Evolutionary conservation across 2,888 invertebrate species (phyloP), one percentile per base, ranked within the genome.

Genomic region (Formica aserva): DNA sequence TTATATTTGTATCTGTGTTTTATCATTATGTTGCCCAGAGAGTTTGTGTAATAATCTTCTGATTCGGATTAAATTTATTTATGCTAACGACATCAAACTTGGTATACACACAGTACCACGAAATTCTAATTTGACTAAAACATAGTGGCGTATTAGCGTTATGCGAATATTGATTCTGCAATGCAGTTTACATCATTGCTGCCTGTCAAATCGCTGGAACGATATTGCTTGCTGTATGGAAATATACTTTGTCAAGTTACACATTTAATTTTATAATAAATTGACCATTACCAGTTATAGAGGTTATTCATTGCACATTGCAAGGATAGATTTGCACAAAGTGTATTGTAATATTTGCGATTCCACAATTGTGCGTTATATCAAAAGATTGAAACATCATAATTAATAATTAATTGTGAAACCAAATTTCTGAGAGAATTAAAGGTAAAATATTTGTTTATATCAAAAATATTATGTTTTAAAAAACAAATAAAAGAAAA

Each of bases 61-160:
- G 11, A 35, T 52, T 29, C 11, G 15, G 48, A 76, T 48, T 48
- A 26, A 11, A 76, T 65, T 65, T 76, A 76, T 63, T 76, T 76
- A 65, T 48, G 35, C 18, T 52, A 63, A 63, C 18, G 18, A 45
- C 32, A 48, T 76, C 18, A n/a, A 62, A 35, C 63, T 76, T 18
- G 26, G 4, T 75, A 22, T 22, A 48, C 48, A 35, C 18, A 45
- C 1, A 13, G 45, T 13, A 32, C 9, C n/a, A 32, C 11, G 48
- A 65, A 76, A 65, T 63, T 76, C 35, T 76, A 65, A 76, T 76
- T 63, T 52, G 48, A 48, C 63, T 76, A 65, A 76, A 76, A 22
- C 45, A 65, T 18, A 35, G 11, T 65, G 48, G 18, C 18, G 5
- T 18, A 76, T 76, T 48, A 22, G 35, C 45, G 18, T 48, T 63